A percentile compares a stretch with the other conserved stretches of the same genome.
Conservation (phyloP, 2,888 invertebrate genomes). For the Drosophila colorata region DNA sequence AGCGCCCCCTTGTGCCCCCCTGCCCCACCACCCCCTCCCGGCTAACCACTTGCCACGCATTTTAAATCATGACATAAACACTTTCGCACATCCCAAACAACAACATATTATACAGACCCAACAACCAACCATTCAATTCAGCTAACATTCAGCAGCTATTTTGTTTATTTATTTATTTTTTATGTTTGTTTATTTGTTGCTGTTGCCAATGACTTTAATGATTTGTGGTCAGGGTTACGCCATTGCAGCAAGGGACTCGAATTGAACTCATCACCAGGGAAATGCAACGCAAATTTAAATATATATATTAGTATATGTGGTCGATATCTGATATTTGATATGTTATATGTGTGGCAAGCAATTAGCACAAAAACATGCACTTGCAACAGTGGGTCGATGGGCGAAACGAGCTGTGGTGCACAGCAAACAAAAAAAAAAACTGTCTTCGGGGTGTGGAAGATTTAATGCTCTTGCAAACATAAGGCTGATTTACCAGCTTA, state of each 20-base stretch:
- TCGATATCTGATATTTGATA: conserved; percentile 10
- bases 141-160: conserved; percentile 18
- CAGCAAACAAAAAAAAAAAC: conserved; percentile 27
- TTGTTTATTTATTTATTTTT: conserved; percentile 20
- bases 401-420: conserved; percentile 11
- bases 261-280: conserved; percentile 10
- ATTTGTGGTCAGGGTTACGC: conserved; percentile 46
- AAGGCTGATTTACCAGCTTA: too few relatives aligned
- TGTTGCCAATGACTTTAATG: conserved; percentile 44
- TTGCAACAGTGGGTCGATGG: conserved; percentile 2
- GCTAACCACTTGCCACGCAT: conserved; percentile 40
- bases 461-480: background rate
- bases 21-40: background rate
- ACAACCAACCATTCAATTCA: background rate
- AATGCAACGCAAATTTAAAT: conserved; percentile 4
- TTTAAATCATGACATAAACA: conserved; percentile 65
- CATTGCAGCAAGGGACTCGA: conserved; percentile 34
- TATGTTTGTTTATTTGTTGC: conserved; percentile 10
- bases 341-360: conserved; percentile 34
- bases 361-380: conserved; percentile 28
- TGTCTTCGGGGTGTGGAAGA: background rate
- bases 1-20: background rate
- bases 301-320: background rate
- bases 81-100: conserved; percentile 51
- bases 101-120: background rate